Evolutionary conservation across 2,113 vertebrate species (phyloP).

Genomic region (Nothobranchius furzeri): DNA sequence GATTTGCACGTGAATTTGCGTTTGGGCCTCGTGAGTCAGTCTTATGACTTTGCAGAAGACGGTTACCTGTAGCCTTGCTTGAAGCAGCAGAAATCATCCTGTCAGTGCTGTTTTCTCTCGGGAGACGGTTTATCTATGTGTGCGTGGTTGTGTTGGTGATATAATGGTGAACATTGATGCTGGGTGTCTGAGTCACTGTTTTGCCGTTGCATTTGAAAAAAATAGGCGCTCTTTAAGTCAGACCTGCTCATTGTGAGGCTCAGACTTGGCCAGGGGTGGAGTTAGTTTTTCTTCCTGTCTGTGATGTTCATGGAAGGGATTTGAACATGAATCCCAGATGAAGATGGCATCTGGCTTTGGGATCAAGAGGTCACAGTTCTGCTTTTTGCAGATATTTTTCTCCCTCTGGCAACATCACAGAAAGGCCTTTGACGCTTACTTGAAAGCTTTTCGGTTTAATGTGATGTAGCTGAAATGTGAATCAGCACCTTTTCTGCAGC

Average conservation of each 20-base stretch:
- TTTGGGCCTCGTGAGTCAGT: slow-evolving; percentile 52
- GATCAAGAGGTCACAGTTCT: not conserved
- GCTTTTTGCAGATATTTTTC: not conserved
- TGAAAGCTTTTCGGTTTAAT: not conserved
- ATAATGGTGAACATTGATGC: slow-evolving; percentile 4
- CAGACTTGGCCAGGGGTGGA: not conserved
- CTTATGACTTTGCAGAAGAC: slow-evolving; percentile 49
- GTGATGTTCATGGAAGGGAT: no score
- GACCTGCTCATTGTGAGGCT: not conserved
- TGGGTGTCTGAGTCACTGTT: not conserved
- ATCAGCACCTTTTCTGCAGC: no score
- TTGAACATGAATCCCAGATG: not conserved
- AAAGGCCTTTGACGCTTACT: not conserved
- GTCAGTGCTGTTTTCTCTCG: slow-evolving; percentile 14
- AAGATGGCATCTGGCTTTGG: not conserved
- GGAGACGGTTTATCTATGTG: slow-evolving; percentile 6
- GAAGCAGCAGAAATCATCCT: slow-evolving; percentile 30
- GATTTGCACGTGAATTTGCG: slow-evolving; percentile 6
- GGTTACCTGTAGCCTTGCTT: slow-evolving; percentile 55
- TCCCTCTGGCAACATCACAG: not conserved
- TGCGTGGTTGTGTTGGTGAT: not conserved
- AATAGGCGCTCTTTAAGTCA: not conserved
- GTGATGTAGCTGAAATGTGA: no score
- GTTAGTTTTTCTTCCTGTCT: not conserved
- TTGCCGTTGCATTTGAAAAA: not conserved